Base-by-base conservation (phyloP, 2,888 invertebrate species). In the Leucophenga maculata region DNA sequence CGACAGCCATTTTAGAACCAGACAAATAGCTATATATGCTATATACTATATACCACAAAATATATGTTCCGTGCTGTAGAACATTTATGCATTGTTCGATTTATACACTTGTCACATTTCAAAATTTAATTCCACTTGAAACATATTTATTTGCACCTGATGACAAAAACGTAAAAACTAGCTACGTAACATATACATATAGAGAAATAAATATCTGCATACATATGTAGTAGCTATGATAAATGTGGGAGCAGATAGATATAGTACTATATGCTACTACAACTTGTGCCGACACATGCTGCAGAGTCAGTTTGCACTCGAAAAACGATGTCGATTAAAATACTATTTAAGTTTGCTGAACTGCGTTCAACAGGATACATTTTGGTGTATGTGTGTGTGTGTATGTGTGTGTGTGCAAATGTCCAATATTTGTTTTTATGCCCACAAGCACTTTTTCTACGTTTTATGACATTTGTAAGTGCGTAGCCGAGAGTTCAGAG, bases 91-190 rank as follows among this genome's bases (percentile, higher is more conserved):
- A 50, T 50, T 39, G 11, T 39, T 16, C 50, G 50, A n/a, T 18
- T 6, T 50, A 52, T 65, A 62, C 32, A 71, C 68, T 69, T 74
- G 72, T 66, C 69, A 74, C 74, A 75, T 76, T 71, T 73, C 72
- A 69, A 73, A 32, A 8, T 68, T 73, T 72, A 69, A 76, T 74
- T 59, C 72, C 72, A 73, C 67, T 52, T 65, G 69, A 18, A 68
- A 72, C 73, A 78, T 74, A 71, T 79, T 75, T 76, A 74, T 77
- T 78, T 79, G 75, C 77, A 79, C 72, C 75, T 74, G 64, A 50
- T 54, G 65, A 64, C 62, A 39, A 64, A 18, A 22, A 64, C 62
- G 14, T 9, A 46, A 48, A 11, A 20, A 64, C 22, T 64, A 22
- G 44, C 13, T 13, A 50, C 22, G 39, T 18, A 55, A 48, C 3